phyloP scores from a whole-genome alignment of 2,888 invertebrate genomes.

The Standfussiana lucernea region DNA sequence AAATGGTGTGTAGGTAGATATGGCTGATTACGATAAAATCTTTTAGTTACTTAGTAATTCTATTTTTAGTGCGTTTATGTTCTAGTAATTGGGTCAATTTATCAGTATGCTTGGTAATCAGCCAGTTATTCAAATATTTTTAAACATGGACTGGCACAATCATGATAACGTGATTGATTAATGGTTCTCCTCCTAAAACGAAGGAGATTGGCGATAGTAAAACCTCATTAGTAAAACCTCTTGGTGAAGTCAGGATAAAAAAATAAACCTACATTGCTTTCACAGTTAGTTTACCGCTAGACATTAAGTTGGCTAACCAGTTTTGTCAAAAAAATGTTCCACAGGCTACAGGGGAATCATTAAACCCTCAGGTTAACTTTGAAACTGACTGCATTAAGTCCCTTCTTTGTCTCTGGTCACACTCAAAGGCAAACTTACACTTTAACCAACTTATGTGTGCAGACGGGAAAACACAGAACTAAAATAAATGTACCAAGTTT shows the following conservation, averaged over 20 bases:
- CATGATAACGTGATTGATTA: conserved; percentile 46
- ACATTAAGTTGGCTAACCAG: neutral
- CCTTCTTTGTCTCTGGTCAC: conserved; percentile 14
- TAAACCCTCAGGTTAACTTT: neutral
- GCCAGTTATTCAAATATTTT: conserved; percentile 31
- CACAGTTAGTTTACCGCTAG: neutral
- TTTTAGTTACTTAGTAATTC: neutral
- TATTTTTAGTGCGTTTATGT: neutral
- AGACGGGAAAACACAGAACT: neutral
- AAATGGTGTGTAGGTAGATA: no score
- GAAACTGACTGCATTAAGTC: neutral
- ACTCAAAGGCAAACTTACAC: conserved; percentile 17
- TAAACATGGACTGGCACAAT: neutral
- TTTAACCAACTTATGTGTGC: neutral
- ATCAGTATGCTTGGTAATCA: conserved; percentile 33
- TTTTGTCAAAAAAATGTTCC: neutral
- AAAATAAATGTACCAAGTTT: neutral
- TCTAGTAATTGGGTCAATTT: conserved; percentile 42
- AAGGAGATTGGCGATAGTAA: neutral
- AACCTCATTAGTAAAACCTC: neutral
- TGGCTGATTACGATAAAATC: neutral
- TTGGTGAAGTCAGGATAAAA: neutral
- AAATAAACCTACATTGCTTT: neutral
- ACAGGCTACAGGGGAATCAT: neutral
- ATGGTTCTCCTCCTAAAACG: neutral